Evolutionary conservation across 2,113 vertebrate genomes (phyloP).

Genomic region (Hippocampus abdominalis): DNA sequence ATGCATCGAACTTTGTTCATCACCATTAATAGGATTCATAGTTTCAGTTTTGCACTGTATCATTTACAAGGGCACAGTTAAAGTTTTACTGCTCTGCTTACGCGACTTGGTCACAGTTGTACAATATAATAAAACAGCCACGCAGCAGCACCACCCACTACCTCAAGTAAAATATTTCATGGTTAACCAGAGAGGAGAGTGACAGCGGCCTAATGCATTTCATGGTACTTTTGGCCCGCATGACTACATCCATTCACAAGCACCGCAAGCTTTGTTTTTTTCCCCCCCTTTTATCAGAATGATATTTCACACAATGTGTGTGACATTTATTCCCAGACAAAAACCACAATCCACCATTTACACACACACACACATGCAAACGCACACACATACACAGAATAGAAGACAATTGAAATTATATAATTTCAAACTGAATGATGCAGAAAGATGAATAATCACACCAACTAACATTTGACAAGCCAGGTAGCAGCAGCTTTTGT

Average conservation of each 20-base stretch:
- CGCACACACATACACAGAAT: neutral
- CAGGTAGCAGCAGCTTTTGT: neutral
- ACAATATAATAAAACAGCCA: constrained; percentile 17
- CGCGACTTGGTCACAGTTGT: neutral
- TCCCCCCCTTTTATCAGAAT: constrained; percentile 42
- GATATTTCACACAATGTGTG: constrained; percentile 40
- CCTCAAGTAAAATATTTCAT: constrained; percentile 48
- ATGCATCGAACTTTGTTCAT: neutral
- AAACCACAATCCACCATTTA: neutral
- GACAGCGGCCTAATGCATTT: constrained; percentile 52
- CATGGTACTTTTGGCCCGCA: constrained; percentile 42
- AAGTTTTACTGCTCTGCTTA: neutral
- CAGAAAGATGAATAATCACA: constrained; percentile 31
- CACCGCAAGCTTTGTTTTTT: constrained; percentile 6
- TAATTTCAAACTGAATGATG: constrained; percentile 17
- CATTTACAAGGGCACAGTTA: neutral
- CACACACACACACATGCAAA: neutral
- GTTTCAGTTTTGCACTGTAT: neutral
- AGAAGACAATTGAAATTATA: constrained; percentile 10
- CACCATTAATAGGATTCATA: neutral
- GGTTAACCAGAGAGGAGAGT: constrained; percentile 40
- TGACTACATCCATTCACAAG: constrained; percentile 49
- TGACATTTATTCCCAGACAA: constrained; percentile 44
- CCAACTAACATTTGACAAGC: constrained; percentile 30
- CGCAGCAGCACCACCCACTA: constrained; percentile 23